Conservation (phyloP, 2,888 invertebrate genomes). For the Gerris lacustris region DNA sequence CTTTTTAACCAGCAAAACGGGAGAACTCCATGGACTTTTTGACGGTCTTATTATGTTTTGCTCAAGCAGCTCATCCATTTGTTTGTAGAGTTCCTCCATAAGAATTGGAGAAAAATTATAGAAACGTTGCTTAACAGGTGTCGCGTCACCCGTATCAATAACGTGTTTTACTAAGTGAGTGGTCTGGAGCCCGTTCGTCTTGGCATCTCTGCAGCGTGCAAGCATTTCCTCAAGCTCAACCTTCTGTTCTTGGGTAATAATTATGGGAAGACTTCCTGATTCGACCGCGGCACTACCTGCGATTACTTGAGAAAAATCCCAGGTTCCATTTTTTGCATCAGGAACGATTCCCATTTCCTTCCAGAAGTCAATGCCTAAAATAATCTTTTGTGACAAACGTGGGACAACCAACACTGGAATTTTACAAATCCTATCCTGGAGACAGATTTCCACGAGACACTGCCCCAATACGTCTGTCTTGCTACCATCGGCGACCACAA, state of each 20-base stretch:
- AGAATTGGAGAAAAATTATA: too few relatives aligned
- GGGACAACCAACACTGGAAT: conserved; percentile 13
- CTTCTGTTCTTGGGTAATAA: neutral
- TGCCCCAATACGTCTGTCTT: neutral
- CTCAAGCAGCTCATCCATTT: neutral
- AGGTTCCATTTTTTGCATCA: conserved; percentile 6
- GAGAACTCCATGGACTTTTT: neutral
- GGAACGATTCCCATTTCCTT: conserved; percentile 10
- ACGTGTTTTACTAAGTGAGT: neutral
- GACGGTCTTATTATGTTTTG: neutral
- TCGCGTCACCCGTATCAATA: neutral
- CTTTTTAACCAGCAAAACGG: neutral
- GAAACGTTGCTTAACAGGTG: neutral
- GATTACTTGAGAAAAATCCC: conserved; percentile 5
- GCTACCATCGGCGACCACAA: neutral
- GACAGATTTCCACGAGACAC: neutral
- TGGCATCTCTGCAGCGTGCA: neutral
- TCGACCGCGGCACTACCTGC: neutral
- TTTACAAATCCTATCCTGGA: neutral
- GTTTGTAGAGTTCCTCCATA: neutral
- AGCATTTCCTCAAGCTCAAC: neutral
- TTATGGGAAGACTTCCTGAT: neutral
- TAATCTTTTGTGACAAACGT: conserved; percentile 7
- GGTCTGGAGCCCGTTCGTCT: neutral
- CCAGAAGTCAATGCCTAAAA: conserved; percentile 18